These are phyloP conservation scores for Philopedon plagiatum DNA, from an alignment of 2,888 invertebrate genomes.

Conservation along the genomic window DNA sequence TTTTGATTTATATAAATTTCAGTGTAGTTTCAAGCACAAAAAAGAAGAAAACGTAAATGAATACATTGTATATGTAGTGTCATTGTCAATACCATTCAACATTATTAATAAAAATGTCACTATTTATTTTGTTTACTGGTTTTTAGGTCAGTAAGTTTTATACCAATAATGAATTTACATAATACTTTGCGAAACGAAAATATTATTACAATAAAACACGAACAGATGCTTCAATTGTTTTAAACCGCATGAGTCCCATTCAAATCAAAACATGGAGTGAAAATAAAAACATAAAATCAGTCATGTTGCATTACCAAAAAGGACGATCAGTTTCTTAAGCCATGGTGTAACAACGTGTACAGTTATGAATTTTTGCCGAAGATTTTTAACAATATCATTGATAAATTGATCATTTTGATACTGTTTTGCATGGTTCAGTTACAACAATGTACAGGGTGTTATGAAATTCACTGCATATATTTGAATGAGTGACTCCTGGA, in stretches of 20 bases:
- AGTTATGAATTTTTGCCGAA: neutral
- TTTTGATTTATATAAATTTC: no score
- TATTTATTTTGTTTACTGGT: conserved; percentile 13
- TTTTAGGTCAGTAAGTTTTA: conserved; percentile 35
- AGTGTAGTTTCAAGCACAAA: neutral
- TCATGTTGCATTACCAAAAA: conserved; percentile 34
- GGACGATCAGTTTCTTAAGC: conserved; percentile 23
- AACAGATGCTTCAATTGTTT: conserved; percentile 47
- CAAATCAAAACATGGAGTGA: conserved; percentile 29
- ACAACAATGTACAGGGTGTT: no score
- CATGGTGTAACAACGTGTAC: conserved; percentile 5
- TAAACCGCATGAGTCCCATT: conserved; percentile 42
- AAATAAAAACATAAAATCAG: conserved; percentile 25
- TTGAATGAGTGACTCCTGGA: no score
- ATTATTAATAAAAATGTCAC: conserved; percentile 12
- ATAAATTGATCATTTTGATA: neutral
- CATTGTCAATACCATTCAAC: neutral
- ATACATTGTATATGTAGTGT: neutral
- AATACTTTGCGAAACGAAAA: conserved; percentile 37
- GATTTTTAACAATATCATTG: neutral
- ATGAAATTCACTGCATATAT: no score
- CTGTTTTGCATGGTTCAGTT: neutral
- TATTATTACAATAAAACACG: conserved; percentile 34
- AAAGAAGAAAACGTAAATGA: neutral
- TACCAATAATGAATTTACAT: conserved; percentile 44